Base-by-base conservation (phyloP, 2,113 vertebrate genomes). In the Lepisosteus osseus region DNA sequence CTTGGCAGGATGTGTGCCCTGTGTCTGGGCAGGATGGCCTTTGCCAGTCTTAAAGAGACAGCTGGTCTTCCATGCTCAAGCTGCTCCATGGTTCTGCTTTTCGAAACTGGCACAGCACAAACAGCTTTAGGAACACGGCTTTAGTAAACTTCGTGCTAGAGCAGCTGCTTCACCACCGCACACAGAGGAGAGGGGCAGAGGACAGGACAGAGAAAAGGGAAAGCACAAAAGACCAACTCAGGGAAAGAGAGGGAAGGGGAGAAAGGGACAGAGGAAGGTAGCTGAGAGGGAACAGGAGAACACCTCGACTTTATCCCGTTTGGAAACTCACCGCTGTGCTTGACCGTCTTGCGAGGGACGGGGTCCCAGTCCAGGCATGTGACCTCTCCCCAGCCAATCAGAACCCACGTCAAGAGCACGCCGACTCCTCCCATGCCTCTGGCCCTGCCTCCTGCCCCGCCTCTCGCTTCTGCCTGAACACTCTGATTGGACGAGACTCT, bases 311-410 rank as follows among this genome's bases (percentile, higher is more conserved):
- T 6, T 69, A 76, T 77, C 72, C 78, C 74, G 61, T n/a, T 6
- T 40, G 71, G 40, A 71, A 55, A 83, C 90, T 90, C 80, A 93
- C 91, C 90, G 15, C 85, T 87, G 74, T 89, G 85, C 66, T 86
- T 81, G 15, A 93, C 82, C 0, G 91, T 93, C 81, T 93, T 93
- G 70, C 90, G 91, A 0, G 91, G 90, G 68, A 90, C 7, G 12
- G 91, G 90, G 78, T 93, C 91, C 91, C 91, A 93, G 83, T 92
- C 90, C 74, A 91, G 86, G 47, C 87, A 81, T 63, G 81, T 69
- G 6, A 85, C 84, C 77, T 78, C 82, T 76, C 88, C 84, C 84
- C 83, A 86, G 78, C 89, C 83, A 41, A 90, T 76, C 77, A 89
- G 72, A 62, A 90, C 77, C 72, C 89, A 75, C 84, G 91, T 67